Evolutionary conservation across 2,888 invertebrate genomes (phyloP).

Genomic region (Cistogaster globosa): DNA sequence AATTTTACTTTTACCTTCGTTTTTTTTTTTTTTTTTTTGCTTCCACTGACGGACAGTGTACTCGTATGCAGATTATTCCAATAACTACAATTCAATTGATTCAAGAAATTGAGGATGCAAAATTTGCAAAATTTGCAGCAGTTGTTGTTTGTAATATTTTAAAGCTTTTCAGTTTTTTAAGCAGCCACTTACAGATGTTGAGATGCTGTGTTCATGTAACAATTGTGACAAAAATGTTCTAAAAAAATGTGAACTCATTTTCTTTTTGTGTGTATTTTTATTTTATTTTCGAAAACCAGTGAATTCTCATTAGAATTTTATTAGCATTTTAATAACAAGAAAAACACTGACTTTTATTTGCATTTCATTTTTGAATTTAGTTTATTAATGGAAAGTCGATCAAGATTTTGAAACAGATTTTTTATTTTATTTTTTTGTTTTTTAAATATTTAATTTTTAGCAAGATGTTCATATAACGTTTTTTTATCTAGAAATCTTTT

Average conservation of each 20-base stretch:
- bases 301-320: slow-evolving; percentile 46
- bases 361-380: slow-evolving; percentile 18
- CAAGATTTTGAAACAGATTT: background rate
- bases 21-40: no score
- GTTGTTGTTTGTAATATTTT: background rate
- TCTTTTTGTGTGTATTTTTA: no score
- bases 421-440: background rate
- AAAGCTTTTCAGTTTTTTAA: background rate
- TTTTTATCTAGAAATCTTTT: background rate
- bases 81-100: background rate
- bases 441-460: background rate
- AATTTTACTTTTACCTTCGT: no score
- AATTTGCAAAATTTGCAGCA: slow-evolving; percentile 13
- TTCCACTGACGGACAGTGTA: background rate
- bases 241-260: background rate
- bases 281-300: background rate
- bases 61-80: background rate
- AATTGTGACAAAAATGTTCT: background rate
- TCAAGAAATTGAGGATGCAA: slow-evolving; percentile 11
- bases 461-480: slow-evolving; percentile 41
- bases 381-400: slow-evolving; percentile 16
- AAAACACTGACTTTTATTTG: slow-evolving; percentile 51
- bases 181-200: background rate
- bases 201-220: background rate
- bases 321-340: slow-evolving; percentile 35